A percentile compares a stretch with the other conserved stretches of the same genome.
These are phyloP conservation scores for Miniopterus natalensis DNA, from an alignment of 2,113 vertebrate genomes.

Conservation along the genomic window DNA sequence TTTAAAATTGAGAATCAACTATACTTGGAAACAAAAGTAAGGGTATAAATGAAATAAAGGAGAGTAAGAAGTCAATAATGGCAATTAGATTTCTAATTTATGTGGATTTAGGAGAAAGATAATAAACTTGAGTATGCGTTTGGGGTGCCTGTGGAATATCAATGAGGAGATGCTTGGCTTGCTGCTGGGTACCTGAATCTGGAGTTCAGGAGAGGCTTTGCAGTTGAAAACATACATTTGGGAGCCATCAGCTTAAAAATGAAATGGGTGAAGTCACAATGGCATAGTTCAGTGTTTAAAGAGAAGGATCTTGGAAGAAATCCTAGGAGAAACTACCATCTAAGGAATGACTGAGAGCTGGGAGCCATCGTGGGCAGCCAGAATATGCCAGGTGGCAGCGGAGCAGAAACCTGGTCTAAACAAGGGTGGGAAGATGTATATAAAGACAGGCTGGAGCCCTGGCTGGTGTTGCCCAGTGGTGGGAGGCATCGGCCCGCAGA, in stretches of 20 bases:
- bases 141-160: not conserved
- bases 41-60: not conserved
- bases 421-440: not conserved
- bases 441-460: not conserved
- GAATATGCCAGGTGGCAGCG: not conserved
- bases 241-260: not conserved
- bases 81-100: not conserved
- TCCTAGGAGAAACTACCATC: not conserved
- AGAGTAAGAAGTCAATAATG: not conserved
- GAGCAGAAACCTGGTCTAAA: not conserved
- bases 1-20: not conserved
- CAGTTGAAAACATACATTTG: not conserved
- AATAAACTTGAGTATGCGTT: not conserved
- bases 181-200: not conserved
- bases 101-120: not conserved
- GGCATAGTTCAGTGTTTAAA: not conserved
- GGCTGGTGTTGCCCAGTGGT: no score
- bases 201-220: not conserved
- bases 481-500: no score
- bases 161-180: not conserved
- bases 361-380: not conserved
- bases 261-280: not conserved
- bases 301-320: not conserved
- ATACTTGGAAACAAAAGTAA: not conserved
- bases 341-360: not conserved